Conservation (phyloP, 2,113 vertebrate genomes). For the Fregata magnificens region DNA sequence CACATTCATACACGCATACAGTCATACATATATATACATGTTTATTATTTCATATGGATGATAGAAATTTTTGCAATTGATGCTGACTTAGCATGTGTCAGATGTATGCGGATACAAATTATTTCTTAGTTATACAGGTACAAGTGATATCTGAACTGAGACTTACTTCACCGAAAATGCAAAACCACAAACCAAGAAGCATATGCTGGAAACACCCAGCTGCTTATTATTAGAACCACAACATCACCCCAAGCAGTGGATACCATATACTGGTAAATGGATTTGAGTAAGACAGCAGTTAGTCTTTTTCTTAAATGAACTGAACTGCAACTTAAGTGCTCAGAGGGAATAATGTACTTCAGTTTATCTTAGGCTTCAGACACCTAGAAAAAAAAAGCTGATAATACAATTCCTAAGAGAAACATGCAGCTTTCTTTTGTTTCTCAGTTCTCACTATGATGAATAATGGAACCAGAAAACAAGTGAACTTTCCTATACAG, state of each 20-base stretch:
- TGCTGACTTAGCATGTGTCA: background rate
- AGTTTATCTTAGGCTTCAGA: background rate
- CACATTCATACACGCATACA: background rate
- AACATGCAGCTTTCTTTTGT: background rate
- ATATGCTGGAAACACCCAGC: background rate
- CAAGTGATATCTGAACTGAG: background rate
- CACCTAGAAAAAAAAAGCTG: background rate
- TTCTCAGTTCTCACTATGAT: background rate
- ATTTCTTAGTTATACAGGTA: background rate
- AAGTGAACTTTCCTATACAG: background rate
- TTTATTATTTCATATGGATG: background rate
- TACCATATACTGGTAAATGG: background rate
- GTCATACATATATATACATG: background rate
- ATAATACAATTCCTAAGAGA: background rate
- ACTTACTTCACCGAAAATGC: background rate
- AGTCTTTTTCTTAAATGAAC: background rate
- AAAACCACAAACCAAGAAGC: background rate
- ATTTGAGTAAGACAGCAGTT: background rate
- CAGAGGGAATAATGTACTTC: background rate
- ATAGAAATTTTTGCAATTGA: background rate
- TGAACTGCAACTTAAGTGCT: background rate
- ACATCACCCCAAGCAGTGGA: background rate
- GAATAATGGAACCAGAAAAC: background rate
- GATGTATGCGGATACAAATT: background rate
- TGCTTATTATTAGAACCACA: background rate